Evolutionary conservation across 2,797 vertebrate genomes (phyloP).

Genomic region (Atherinosoma microstoma): DNA sequence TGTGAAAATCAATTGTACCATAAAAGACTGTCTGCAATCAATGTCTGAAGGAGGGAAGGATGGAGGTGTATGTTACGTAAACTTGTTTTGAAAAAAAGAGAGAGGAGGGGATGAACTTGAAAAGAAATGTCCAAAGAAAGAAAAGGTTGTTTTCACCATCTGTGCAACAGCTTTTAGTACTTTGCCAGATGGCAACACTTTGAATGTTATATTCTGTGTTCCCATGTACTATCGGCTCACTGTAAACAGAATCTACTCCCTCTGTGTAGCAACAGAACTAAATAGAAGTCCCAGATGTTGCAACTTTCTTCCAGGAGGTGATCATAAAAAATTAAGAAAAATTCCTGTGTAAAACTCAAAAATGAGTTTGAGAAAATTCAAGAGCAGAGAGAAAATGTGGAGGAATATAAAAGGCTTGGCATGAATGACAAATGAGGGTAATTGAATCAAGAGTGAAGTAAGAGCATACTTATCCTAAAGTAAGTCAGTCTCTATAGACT

Average conservation of each 20-base stretch:
- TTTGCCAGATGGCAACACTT: conserved; percentile 13
- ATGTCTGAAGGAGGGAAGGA: conserved; percentile 22
- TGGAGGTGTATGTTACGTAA: conserved; percentile 4
- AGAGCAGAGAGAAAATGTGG: conserved; percentile 1
- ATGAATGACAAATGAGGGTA: neutral
- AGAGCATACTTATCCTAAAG: neutral
- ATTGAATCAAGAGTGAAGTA: neutral
- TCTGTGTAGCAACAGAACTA: neutral
- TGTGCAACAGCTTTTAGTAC: neutral
- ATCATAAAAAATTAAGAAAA: conserved; percentile 1
- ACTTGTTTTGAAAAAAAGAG: conserved; percentile 1
- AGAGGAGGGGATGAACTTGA: neutral
- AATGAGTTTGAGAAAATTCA: neutral
- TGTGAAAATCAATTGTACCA: conserved; percentile 50
- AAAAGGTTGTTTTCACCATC: neutral
- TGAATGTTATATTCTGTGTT: conserved; percentile 16
- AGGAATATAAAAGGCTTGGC: neutral
- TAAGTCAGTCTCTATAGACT: neutral
- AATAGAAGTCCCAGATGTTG: conserved; percentile 19
- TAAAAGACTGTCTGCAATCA: conserved; percentile 40
- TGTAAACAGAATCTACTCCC: conserved; percentile 4
- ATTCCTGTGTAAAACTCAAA: neutral
- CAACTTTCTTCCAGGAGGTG: conserved; percentile 20
- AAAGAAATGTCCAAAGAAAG: conserved; percentile 10
- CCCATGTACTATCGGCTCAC: neutral